Conservation (phyloP, 2,113 vertebrate genomes). For the Etheostoma spectabile region DNA sequence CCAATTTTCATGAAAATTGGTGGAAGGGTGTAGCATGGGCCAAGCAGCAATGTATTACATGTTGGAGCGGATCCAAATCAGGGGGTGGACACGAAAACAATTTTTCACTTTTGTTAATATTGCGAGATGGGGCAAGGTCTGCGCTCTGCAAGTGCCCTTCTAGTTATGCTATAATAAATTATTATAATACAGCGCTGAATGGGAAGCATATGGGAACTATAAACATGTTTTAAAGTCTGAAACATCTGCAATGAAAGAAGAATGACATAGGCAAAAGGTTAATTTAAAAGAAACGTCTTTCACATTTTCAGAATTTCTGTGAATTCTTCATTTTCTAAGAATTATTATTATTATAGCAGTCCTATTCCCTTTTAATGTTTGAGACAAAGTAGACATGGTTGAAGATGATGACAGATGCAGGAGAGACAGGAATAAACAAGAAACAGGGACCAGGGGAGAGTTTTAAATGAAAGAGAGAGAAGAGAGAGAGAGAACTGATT, state of each 20-base stretch:
- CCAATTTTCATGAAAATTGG: too few species aligned
- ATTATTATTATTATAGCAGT: neutral
- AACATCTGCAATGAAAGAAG: neutral
- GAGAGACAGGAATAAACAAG: slow-evolving; percentile 26
- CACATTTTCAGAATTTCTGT: too few species aligned
- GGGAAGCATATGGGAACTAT: neutral
- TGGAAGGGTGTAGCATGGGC: too few species aligned
- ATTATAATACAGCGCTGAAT: neutral
- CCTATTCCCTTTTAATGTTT: neutral
- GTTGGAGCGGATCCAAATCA: too few species aligned
- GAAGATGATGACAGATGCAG: neutral
- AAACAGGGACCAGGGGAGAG: slow-evolving; percentile 17
- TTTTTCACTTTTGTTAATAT: too few species aligned
- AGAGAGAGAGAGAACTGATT: slow-evolving; percentile 45
- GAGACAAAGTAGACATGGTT: neutral
- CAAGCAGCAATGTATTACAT: too few species aligned
- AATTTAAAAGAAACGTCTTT: too few species aligned
- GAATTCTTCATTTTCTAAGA: neutral
- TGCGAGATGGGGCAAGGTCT: too few species aligned
- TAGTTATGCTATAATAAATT: too few species aligned
- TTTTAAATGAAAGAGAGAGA: slow-evolving; percentile 32
- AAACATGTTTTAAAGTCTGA: neutral
- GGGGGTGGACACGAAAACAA: too few species aligned
- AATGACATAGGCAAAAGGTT: too few species aligned
- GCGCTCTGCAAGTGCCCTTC: too few species aligned